phyloP scores from a whole-genome alignment of 2,888 invertebrate species.

The Coenonympha arcania region DNA sequence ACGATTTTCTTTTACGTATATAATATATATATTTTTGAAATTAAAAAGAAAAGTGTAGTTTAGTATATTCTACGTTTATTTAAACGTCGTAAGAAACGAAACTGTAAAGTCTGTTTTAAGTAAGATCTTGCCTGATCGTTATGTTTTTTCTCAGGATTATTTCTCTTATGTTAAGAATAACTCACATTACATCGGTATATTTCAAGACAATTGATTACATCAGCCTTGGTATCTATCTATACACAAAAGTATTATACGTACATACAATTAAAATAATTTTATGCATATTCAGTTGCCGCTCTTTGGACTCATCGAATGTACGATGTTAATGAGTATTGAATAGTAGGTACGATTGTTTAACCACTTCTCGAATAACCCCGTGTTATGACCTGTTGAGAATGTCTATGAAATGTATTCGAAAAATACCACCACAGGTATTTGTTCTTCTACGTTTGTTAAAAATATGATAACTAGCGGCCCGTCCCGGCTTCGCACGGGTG shows the following conservation, averaged over 20 bases:
- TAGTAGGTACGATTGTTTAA: not conserved
- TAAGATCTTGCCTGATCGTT: not conserved
- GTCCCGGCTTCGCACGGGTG: no score
- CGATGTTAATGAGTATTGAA: conserved; percentile 21
- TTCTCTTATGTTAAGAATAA: not conserved
- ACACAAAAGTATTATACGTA: no score
- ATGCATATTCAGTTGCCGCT: conserved; percentile 3
- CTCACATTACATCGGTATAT: not conserved
- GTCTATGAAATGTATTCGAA: no score
- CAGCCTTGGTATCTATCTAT: not conserved
- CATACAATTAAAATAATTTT: not conserved
- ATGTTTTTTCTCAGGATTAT: not conserved
- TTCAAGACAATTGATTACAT: not conserved
- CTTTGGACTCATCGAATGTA: conserved; percentile 16
- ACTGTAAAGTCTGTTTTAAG: not conserved
- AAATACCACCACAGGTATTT: no score
- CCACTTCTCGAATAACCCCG: no score
- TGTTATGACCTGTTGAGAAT: no score
- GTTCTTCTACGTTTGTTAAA: no score
- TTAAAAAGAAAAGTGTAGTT: no score
- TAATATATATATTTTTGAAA: not conserved
- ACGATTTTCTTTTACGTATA: not conserved
- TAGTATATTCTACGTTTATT: no score
- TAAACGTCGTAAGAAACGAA: not conserved
- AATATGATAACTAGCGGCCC: no score